Conservation (phyloP, 2,113 vertebrate species). For the Semicossyphus pulcher region DNA sequence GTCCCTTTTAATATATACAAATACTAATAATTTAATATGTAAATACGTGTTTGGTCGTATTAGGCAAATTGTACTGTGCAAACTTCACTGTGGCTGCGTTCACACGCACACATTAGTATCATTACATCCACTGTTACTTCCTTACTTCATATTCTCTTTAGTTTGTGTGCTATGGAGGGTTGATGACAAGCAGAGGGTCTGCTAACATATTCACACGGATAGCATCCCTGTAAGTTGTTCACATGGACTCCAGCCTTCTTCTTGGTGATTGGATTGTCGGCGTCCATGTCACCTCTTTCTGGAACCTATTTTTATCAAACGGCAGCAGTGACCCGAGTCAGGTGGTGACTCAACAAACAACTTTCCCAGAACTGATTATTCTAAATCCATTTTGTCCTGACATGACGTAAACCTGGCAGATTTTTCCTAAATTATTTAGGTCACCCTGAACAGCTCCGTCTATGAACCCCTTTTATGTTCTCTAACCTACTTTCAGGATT, state of each 20-base stretch:
- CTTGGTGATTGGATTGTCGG: not conserved
- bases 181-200: not conserved
- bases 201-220: not conserved
- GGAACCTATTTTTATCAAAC: not conserved
- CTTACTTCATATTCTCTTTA: too few species aligned
- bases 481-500: constrained; percentile 47
- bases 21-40: not conserved
- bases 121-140: not conserved
- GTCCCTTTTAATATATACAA: too few species aligned
- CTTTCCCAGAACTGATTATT: not conserved
- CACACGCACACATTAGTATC: not conserved
- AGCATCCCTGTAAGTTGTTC: not conserved
- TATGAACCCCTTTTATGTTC: not conserved
- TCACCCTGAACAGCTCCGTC: constrained; percentile 2
- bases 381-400: constrained; percentile 7
- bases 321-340: not conserved
- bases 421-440: constrained; percentile 6
- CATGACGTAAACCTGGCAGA: not conserved
- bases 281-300: not conserved
- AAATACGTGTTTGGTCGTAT: not conserved
- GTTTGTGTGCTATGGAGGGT: not conserved
- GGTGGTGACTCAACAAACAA: constrained; percentile 31
- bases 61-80: not conserved
- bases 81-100: not conserved
- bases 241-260: not conserved